Conservation (phyloP, 2,888 invertebrate species). For the Bellardia pandia region DNA sequence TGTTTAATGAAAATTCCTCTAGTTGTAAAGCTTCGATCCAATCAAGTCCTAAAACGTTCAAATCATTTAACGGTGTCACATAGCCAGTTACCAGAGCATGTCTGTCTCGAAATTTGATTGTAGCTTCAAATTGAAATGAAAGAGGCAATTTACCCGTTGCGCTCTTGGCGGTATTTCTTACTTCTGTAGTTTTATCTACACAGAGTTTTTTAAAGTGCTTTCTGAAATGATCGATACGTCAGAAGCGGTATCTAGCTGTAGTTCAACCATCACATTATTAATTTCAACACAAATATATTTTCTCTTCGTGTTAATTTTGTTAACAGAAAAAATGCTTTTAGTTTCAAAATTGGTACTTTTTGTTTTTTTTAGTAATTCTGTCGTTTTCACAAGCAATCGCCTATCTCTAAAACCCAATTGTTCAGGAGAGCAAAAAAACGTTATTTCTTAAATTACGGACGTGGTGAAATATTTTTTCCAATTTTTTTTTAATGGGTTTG, state of each 20-base stretch:
- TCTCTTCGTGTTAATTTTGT: too few species aligned
- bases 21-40: slow-evolving; percentile 63
- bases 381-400: too few species aligned
- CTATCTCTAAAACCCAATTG: too few species aligned
- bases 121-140: slow-evolving; percentile 63
- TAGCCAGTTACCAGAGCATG: slow-evolving; percentile 46
- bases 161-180: slow-evolving; percentile 56
- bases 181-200: slow-evolving; percentile 39
- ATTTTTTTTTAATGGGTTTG: too few species aligned
- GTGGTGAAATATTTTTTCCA: too few species aligned
- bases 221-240: slow-evolving; percentile 72
- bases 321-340: too few species aligned
- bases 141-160: slow-evolving; percentile 70
- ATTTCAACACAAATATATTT: too few species aligned
- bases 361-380: too few species aligned
- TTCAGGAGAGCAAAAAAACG: too few species aligned
- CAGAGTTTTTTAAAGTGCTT: slow-evolving; percentile 53
- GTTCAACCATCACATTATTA: too few species aligned
- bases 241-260: slow-evolving; percentile 61
- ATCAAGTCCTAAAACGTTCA: slow-evolving; percentile 64
- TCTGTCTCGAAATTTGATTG: slow-evolving; percentile 48
- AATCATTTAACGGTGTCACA: slow-evolving; percentile 41
- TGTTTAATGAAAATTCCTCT: slow-evolving; percentile 44
- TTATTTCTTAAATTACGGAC: too few species aligned
- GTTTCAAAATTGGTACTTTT: too few species aligned